A percentile compares a stretch with the other conserved stretches of the same genome.
phyloP scores from a whole-genome alignment of 2,797 vertebrate species.

The Malurus splendens region DNA sequence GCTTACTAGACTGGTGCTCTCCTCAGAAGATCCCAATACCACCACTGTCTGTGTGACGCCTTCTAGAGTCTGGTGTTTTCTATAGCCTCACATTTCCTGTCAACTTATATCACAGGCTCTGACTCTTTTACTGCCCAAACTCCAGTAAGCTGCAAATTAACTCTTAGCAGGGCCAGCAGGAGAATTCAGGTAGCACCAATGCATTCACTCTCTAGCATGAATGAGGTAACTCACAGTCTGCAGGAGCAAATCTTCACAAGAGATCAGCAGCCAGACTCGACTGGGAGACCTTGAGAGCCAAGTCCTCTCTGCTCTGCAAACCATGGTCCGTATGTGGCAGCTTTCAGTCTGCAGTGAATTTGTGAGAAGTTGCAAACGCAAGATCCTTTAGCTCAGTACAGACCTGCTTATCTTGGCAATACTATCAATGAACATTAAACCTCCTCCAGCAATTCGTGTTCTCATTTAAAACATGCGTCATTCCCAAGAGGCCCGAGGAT shows the following conservation, averaged over 20 bases:
- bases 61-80: background rate
- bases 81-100: background rate
- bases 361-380: background rate
- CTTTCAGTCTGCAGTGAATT: background rate
- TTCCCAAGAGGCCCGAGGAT: background rate
- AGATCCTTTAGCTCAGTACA: background rate
- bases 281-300: rapidly evolving
- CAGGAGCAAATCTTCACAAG: background rate
- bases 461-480: background rate
- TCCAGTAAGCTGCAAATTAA: background rate
- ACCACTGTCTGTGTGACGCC: background rate
- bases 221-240: background rate
- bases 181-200: background rate
- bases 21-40: background rate
- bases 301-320: background rate
- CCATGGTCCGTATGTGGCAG: rapidly evolving
- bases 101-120: background rate
- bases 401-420: background rate
- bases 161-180: rapidly evolving
- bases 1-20: rapidly evolving
- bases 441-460: background rate
- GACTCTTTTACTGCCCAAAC: background rate
- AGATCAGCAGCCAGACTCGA: background rate
- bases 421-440: background rate
- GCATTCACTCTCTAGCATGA: background rate